Base-by-base conservation (phyloP, 2,888 invertebrate genomes). In the Danaus chrysippus region DNA sequence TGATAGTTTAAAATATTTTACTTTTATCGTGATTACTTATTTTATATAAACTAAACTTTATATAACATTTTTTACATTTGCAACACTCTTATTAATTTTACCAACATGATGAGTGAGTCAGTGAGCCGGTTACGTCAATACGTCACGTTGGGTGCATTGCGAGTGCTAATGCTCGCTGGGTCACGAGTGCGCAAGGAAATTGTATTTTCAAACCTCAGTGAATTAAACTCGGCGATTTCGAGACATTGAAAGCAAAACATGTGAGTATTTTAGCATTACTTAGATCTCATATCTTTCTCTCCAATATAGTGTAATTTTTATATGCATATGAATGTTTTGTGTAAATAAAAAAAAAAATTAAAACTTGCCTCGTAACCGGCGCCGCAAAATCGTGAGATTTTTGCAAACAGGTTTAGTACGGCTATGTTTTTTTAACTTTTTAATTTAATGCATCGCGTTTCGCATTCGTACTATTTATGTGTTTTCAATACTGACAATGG, bases 161-260 rank as follows among this genome's bases (percentile, higher is more conserved):
- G 68, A 80, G 85, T 86, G 86, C 74, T 85, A 87, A 86, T 87
- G 86, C 84, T 84, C 86, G 86, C 81, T 77, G 71, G 79, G 86
- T 89, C 87, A 87, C 88, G 87, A 87, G 86, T 86, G 84, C 74
- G 77, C 77, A 74, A 74, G 71, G 69, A 68, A 73, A 70, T 74
- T 72, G 70, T 71, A 73, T 72, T 78, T 78, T 76, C 61, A 75
- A 76, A 76, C 72, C 70, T 67, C 70, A 73, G 77, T 76, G 77
- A 73, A 73, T 72, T 69, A 70, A 73, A 70, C 73, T 71, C 69
- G 72, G 73, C 71, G 76, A 74, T 72, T 74, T 76, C 70, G 72
- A 75, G 70, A 67, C 67, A 68, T 54, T 70, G 70, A 73, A 69
- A 70, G 59, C 62, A 68, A 63, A 66, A 67, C 66, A 74, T 77